Evolutionary conservation across 1,140 invertebrate genomes (phyloP).

Genomic region (Cataglyphis hispanica): DNA sequence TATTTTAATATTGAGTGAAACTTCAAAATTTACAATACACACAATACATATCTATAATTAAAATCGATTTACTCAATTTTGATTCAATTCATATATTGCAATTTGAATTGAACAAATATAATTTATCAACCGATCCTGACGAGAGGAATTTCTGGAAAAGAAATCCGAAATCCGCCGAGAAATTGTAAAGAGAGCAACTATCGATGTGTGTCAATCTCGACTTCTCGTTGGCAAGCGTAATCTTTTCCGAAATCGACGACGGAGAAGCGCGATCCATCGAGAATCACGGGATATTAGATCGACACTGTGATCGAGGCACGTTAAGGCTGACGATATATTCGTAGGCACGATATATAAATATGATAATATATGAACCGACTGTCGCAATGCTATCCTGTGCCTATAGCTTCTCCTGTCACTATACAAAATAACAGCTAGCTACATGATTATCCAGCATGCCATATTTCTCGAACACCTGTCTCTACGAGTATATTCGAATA

Average conservation of each 20-base stretch:
- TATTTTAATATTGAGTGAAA: background rate
- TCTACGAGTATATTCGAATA: constrained; percentile 61
- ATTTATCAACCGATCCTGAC: background rate
- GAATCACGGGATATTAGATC: constrained; percentile 39
- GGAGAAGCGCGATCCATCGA: constrained; percentile 24
- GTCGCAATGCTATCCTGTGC: constrained; percentile 85
- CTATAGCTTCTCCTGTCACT: constrained; percentile 87
- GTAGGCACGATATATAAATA: constrained; percentile 77
- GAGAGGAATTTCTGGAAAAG: background rate
- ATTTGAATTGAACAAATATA: background rate
- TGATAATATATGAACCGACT: constrained; percentile 71
- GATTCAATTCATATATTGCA: background rate
- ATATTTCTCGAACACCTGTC: constrained; percentile 69
- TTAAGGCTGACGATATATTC: constrained; percentile 68
- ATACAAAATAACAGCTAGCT: constrained; percentile 86
- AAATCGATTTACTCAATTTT: background rate
- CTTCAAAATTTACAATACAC: background rate
- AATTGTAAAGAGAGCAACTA: constrained; percentile 34
- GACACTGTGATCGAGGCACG: constrained; percentile 49
- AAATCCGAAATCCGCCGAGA: constrained; percentile 43
- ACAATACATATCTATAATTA: background rate
- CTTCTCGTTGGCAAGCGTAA: constrained; percentile 13
- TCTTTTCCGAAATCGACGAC: constrained; percentile 37
- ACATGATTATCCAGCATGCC: constrained; percentile 85
- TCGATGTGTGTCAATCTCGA: background rate